Percentiles rank a stretch among this genome's conserved stretches.
Evolutionary conservation across 2,888 invertebrate genomes (phyloP).

Genomic region (Hybos culiciformis): DNA sequence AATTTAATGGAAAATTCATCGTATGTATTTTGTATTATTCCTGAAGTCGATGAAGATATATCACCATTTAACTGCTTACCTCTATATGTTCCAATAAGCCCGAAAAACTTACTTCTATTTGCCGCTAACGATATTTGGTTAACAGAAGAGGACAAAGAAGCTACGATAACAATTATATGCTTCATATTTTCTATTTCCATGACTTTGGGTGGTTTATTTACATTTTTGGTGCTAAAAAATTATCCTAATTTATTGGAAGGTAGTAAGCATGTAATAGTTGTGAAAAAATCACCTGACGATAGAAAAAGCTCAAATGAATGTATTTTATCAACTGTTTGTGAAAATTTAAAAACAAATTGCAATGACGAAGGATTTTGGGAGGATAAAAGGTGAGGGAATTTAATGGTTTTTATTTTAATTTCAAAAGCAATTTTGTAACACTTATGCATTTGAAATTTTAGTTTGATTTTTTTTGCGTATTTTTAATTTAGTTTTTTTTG

Average conservation of each 20-base stretch:
- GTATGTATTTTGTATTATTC: constrained; percentile 28
- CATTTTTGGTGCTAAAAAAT: constrained; percentile 24
- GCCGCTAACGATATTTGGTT: constrained; percentile 17
- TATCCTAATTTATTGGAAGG: constrained; percentile 27
- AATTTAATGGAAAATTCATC: constrained; percentile 21
- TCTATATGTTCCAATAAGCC: constrained; percentile 20
- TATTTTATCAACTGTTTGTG: no score
- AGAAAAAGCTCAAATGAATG: no score
- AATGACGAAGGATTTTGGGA: no score
- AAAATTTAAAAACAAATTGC: no score
- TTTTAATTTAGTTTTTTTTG: no score
- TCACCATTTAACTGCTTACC: constrained; percentile 29
- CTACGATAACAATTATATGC: constrained; percentile 24
- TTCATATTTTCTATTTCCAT: constrained; percentile 23
- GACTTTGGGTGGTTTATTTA: constrained; percentile 21
- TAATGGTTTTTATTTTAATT: no score
- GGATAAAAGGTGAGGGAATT: no score
- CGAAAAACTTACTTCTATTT: fast-evolving
- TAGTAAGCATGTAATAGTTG: constrained; percentile 24
- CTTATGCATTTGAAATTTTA: no score
- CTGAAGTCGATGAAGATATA: constrained; percentile 14
- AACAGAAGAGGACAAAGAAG: constrained; percentile 20
- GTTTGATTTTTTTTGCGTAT: background rate
- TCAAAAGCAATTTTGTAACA: no score
- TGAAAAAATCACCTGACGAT: constrained; percentile 21